Percentiles rank a stretch among this genome's conserved stretches.
Conservation (phyloP, 2,113 vertebrate species). For the Ciconia stormi region DNA sequence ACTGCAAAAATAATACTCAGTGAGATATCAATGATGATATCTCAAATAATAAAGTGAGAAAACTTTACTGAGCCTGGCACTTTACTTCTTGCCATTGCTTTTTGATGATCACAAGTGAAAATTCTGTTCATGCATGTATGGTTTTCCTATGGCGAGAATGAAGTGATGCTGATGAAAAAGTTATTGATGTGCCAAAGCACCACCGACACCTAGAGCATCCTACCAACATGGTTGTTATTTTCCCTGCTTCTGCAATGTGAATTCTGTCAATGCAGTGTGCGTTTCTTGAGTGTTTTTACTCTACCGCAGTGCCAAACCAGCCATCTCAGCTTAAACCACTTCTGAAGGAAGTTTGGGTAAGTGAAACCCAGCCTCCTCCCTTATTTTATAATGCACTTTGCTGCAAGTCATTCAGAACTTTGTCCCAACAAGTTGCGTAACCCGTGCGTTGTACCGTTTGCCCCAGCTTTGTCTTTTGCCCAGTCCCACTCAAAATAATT, state of each 20-base stretch:
- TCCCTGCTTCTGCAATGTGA: background rate
- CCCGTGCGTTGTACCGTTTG: background rate
- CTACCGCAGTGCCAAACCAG: background rate
- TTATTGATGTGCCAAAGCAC: background rate
- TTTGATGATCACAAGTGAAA: background rate
- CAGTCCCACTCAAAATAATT: background rate
- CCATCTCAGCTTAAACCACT: background rate
- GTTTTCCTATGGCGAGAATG: background rate
- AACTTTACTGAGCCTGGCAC: background rate
- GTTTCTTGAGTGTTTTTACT: background rate
- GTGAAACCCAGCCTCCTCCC: background rate
- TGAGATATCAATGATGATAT: background rate
- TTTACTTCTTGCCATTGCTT: background rate
- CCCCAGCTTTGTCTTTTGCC: background rate
- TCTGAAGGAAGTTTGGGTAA: background rate
- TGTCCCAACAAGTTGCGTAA: background rate
- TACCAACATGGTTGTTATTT: background rate
- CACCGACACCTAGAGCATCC: background rate
- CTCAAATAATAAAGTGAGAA: background rate
- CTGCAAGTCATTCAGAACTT: slow-evolving; percentile 22
- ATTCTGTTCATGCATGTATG: background rate
- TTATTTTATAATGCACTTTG: background rate
- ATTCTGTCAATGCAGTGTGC: background rate
- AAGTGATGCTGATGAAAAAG: background rate
- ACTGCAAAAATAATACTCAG: background rate